Evolutionary conservation across 2,113 vertebrate genomes (phyloP).

Genomic region (Catharus bicknelli): DNA sequence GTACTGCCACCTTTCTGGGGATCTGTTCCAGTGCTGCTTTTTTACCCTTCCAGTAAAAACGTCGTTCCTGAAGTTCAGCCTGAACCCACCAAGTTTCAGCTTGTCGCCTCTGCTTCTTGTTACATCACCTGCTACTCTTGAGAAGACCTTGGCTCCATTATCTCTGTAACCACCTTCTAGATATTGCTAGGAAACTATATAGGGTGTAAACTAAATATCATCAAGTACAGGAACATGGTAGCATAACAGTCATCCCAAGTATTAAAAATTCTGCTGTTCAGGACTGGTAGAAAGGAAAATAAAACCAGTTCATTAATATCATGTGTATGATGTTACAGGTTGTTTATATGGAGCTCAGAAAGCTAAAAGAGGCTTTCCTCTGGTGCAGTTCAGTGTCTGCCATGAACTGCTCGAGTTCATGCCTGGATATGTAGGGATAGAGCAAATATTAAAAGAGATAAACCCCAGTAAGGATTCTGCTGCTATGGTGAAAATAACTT

Average conservation of each 20-base stretch:
- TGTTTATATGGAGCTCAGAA: not conserved
- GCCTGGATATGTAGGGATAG: not conserved
- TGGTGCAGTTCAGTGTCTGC: not conserved
- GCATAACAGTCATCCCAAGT: not conserved
- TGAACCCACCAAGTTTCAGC: not conserved
- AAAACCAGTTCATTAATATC: not conserved
- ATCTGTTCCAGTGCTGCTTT: not conserved
- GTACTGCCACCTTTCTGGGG: not conserved
- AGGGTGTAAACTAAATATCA: not conserved
- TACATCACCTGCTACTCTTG: not conserved
- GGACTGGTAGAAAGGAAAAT: not conserved
- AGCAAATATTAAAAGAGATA: not conserved
- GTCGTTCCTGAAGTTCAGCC: not conserved
- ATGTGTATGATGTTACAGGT: not conserved
- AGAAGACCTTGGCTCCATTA: not conserved
- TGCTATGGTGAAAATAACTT: not conserved
- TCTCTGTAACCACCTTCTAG: not conserved
- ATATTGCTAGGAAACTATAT: not conserved
- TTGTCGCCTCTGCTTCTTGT: not conserved
- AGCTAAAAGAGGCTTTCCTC: not conserved
- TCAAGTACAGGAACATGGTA: not conserved
- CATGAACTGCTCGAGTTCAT: not conserved
- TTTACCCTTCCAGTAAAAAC: not conserved
- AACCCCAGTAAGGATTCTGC: not conserved
- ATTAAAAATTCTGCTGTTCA: not conserved